Evolutionary conservation across 1,140 invertebrate genomes (phyloP), one percentile per base, ranked within the genome.

Genomic region (Aphaenogaster ashmeadi): DNA sequence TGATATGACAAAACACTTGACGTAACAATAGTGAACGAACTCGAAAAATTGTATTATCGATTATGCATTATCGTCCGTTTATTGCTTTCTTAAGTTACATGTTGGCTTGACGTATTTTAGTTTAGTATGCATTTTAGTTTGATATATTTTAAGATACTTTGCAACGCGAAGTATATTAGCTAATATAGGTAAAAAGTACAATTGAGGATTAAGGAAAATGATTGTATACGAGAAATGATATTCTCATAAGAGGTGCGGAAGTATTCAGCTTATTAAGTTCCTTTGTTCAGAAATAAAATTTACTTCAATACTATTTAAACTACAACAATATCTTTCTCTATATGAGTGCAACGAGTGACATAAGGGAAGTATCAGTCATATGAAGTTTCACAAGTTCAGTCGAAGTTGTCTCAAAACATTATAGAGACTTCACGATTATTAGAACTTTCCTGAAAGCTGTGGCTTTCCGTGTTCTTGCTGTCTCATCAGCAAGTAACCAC

Each of bases 401-500:
- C 47, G 18, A 79, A 86, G 36, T 36, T 62, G 56, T 64, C 13
- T 21, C 2, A 33, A 79, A 52, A 86, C 13, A 66, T 58, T 58
- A 52, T 36, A n/a, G 41, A 79, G 58, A 44, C 67, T 44, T 83
- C 38, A 13, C 50, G 60, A 86, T 86, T 85, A 85, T 78, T 79
- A 86, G 38, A 67, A 86, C 58, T 86, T 79, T 79, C 58, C 1
- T n/a, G 47, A 67, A 79, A 86, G 83, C 58, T 33, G 60, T 52
- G 60, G 44, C 60, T 66, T 79, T 52, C 15, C 71, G 54, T 50
- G 79, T 74, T 56, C 69, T 77, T 85, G 54, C 56, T 44, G 44
- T 41, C 71, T 62, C 71, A 77, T 85, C 81, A 78, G 81, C 58
- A 56, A 67, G 52, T 66, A 86, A 86, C 44, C 74, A 86, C 21